phyloP scores from a whole-genome alignment of 2,888 invertebrate genomes.

The Selenia dentaria region DNA sequence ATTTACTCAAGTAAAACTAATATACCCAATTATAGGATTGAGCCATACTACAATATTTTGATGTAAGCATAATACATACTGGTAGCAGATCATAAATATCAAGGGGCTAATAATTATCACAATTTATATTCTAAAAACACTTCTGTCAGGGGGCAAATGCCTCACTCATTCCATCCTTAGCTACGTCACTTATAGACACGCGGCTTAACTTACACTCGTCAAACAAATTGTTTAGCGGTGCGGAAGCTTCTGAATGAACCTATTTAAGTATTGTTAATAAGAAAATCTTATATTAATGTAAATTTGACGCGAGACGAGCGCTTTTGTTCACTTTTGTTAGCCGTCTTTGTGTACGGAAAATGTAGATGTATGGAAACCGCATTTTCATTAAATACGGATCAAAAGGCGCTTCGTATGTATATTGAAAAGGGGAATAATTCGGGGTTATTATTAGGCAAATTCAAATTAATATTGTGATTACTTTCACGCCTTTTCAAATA shows the following conservation, averaged over 20 bases:
- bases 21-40: no score
- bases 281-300: slow-evolving; percentile 79
- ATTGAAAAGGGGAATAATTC: slow-evolving; percentile 17
- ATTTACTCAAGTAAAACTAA: no score
- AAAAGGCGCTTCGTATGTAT: slow-evolving; percentile 24
- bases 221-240: slow-evolving; percentile 67
- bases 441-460: slow-evolving; percentile 16
- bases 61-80: no score
- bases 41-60: no score
- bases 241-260: slow-evolving; percentile 64
- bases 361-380: slow-evolving; percentile 33
- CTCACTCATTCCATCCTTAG: not conserved
- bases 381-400: slow-evolving; percentile 28
- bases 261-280: slow-evolving; percentile 70
- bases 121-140: no score
- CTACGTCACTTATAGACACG: slow-evolving; percentile 53
- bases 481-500: no score
- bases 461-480: slow-evolving; percentile 27
- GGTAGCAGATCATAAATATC: no score
- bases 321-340: slow-evolving; percentile 65
- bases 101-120: no score
- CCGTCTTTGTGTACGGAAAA: slow-evolving; percentile 49
- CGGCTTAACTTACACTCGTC: slow-evolving; percentile 56
- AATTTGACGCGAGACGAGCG: slow-evolving; percentile 66
- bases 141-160: not conserved